A percentile compares a stretch with the other conserved stretches of the same genome.
Evolutionary conservation across 2,797 vertebrate genomes (phyloP).

Genomic region (Alcedo atthis): DNA sequence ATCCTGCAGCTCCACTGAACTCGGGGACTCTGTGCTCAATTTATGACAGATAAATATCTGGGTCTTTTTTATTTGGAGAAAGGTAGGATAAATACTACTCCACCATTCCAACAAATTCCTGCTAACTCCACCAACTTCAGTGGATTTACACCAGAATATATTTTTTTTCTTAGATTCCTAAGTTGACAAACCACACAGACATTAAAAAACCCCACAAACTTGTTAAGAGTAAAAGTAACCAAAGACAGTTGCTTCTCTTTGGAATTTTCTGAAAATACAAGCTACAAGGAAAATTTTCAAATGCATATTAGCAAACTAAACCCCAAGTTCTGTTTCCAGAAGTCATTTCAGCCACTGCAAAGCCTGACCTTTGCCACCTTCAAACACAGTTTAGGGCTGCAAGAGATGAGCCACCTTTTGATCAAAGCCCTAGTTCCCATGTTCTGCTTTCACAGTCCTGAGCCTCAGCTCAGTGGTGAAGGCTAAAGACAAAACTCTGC

Average conservation of each 20-base stretch:
- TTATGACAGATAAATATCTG: slow-evolving; percentile 1
- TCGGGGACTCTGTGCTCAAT: not conserved
- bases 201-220: not conserved
- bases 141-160: not conserved
- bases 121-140: not conserved
- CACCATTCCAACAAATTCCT: not conserved
- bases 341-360: not conserved
- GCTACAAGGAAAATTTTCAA: not conserved
- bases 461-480: not conserved
- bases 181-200: not conserved
- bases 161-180: not conserved
- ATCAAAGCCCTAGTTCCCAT: not conserved
- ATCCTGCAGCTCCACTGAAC: not conserved
- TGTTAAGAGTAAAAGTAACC: not conserved
- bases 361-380: not conserved
- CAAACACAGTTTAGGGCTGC: not conserved
- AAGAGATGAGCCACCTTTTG: not conserved
- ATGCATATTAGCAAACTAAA: not conserved
- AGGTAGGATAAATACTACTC: not conserved
- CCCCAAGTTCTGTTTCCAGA: not conserved
- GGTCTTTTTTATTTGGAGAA: not conserved
- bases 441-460: not conserved
- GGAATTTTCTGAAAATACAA: not conserved
- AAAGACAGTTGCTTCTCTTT: not conserved
- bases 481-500: not conserved